These are phyloP conservation scores for Phycodurus eques DNA, from an alignment of 2,113 vertebrate genomes.

Conservation along the genomic window DNA sequence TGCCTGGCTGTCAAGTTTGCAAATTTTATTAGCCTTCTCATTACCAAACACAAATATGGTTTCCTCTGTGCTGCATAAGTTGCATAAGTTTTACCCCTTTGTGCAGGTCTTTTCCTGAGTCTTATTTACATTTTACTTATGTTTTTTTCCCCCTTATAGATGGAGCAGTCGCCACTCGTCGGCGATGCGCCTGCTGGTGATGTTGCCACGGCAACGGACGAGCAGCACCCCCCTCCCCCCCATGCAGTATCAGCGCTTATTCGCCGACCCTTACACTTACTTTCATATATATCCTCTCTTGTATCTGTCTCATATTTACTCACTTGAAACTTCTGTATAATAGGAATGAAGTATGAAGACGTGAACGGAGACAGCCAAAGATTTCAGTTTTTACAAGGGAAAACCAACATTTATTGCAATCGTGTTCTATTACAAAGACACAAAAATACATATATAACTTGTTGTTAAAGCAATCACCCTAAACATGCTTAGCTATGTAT, in stretches of 20 bases:
- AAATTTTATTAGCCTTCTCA: too few relatives aligned
- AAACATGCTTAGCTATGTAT: background rate
- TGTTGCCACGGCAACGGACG: background rate
- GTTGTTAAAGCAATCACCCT: background rate
- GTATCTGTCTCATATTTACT: background rate
- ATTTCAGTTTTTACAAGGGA: slow-evolving; percentile 1
- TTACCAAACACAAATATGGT: too few relatives aligned
- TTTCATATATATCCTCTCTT: background rate
- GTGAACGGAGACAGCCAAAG: background rate
- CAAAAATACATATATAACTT: background rate
- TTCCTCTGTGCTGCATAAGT: too few relatives aligned
- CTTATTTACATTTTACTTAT: background rate
- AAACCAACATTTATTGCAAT: background rate
- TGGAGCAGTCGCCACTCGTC: background rate
- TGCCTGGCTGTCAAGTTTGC: too few relatives aligned
- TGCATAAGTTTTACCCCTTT: too few relatives aligned
- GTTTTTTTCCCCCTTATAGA: background rate
- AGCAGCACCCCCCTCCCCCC: background rate
- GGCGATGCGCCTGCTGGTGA: background rate
- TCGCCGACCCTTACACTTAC: background rate
- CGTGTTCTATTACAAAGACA: background rate
- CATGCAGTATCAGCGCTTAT: slow-evolving; percentile 2
- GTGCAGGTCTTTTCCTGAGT: background rate
- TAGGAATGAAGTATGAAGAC: slow-evolving; percentile 3
- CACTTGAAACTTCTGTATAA: background rate